These are phyloP conservation scores for Anas bernieri DNA, from an alignment of 2,797 vertebrate species.

Conservation along the genomic window DNA sequence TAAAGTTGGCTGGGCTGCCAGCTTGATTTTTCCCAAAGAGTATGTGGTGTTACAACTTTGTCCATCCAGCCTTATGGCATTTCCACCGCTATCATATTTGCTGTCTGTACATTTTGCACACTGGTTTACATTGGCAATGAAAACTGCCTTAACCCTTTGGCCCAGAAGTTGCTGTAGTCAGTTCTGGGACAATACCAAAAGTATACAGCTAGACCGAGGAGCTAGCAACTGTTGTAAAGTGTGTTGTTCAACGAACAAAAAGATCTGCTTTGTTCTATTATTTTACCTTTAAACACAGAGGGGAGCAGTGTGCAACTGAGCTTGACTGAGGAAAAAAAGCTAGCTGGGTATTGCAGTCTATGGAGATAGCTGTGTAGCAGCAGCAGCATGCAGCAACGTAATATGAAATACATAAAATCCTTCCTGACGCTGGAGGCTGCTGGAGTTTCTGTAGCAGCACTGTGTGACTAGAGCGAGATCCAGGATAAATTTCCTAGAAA, in stretches of 20 bases:
- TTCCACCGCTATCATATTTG: background rate
- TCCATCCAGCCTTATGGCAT: background rate
- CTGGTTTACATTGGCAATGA: background rate
- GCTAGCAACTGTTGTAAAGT: background rate
- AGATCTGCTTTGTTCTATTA: background rate
- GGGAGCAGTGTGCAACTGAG: background rate
- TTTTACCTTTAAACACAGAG: background rate
- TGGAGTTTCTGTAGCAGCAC: background rate
- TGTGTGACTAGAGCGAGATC: background rate
- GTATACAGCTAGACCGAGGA: background rate
- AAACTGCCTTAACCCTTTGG: background rate
- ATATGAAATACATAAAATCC: background rate
- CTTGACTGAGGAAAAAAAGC: background rate
- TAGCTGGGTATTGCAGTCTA: background rate
- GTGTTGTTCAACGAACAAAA: background rate
- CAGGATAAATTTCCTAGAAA: background rate
- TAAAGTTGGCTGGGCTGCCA: slow-evolving; percentile 2
- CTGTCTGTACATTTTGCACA: background rate
- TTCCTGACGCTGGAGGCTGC: background rate
- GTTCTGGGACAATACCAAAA: background rate
- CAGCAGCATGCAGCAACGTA: background rate
- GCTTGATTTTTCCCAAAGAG: background rate
- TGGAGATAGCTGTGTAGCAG: background rate
- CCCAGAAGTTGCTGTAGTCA: background rate
- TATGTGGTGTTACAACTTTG: background rate